A percentile compares a stretch with the other conserved stretches of the same genome.
These are phyloP conservation scores for Lepidochrysops patricia DNA, from an alignment of 2,888 invertebrate genomes.

Conservation along the genomic window DNA sequence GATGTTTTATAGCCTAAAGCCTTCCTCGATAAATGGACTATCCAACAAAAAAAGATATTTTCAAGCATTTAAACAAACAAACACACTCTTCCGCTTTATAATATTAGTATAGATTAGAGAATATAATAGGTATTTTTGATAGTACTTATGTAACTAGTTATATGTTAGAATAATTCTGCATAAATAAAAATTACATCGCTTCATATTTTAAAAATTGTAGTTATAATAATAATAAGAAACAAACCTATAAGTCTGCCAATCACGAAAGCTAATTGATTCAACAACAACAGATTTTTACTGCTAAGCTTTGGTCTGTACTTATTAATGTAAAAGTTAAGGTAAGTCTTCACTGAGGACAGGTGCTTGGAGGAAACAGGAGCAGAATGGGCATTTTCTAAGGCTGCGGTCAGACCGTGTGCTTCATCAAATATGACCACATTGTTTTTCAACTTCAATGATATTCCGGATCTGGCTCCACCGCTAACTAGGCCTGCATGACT, in stretches of 20 bases:
- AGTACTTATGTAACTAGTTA: too few relatives aligned
- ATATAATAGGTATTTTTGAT: too few relatives aligned
- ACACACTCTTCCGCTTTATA: too few relatives aligned
- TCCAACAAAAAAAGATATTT: too few relatives aligned
- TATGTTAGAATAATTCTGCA: too few relatives aligned
- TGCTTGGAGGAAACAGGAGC: slow-evolving; percentile 81
- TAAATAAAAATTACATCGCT: too few relatives aligned
- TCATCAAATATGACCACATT: slow-evolving; percentile 94
- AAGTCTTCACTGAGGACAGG: slow-evolving; percentile 76
- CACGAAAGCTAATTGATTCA: slow-evolving; percentile 88
- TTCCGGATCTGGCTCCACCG: slow-evolving; percentile 53
- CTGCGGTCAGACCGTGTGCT: slow-evolving; percentile 95
- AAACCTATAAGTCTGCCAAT: slow-evolving; percentile 71
- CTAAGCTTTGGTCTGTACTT: slow-evolving; percentile 84
- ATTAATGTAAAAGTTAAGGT: slow-evolving; percentile 80
- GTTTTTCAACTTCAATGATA: slow-evolving; percentile 71
- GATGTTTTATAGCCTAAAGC: too few relatives aligned
- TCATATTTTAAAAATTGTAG: too few relatives aligned
- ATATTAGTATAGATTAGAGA: too few relatives aligned
- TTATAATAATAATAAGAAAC: background rate
- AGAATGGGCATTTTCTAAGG: slow-evolving; percentile 90
- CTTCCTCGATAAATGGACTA: too few relatives aligned
- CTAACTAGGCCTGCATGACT: slow-evolving; percentile 65
- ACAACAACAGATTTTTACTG: slow-evolving; percentile 83
- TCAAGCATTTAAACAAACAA: too few relatives aligned